Evolutionary conservation across 2,888 invertebrate species (phyloP).

Genomic region (Caenorhabditis zanzibari): DNA sequence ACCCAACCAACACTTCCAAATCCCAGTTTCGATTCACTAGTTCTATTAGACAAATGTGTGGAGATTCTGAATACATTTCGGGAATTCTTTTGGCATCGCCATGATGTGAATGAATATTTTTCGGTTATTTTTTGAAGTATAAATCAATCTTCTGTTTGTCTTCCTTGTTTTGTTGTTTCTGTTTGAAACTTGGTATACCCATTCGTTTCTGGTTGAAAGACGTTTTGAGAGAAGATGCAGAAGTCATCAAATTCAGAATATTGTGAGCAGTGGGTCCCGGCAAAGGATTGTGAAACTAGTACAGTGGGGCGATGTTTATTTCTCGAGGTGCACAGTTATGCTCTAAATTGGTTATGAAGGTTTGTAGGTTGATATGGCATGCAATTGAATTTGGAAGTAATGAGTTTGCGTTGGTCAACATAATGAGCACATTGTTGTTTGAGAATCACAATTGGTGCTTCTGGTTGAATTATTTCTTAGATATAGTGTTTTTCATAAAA

Average conservation of each 20-base stretch:
- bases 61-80: constrained; percentile 46
- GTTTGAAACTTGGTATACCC: neutral
- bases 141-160: neutral
- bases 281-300: no score
- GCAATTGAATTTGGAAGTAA: neutral
- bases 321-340: neutral
- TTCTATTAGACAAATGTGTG: constrained; percentile 51
- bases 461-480: no score
- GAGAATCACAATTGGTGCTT: no score
- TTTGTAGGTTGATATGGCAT: neutral
- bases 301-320: neutral
- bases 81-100: constrained; percentile 55
- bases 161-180: neutral
- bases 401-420: no score
- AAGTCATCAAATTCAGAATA: no score
- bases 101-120: constrained; percentile 59
- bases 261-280: no score
- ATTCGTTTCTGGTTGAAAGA: no score
- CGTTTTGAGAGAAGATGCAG: no score
- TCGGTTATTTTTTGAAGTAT: constrained; percentile 10
- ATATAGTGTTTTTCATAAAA: no score
- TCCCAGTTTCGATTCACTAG: constrained; percentile 44
- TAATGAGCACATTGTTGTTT: no score
- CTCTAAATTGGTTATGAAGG: neutral
- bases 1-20: constrained; percentile 15